These are phyloP conservation scores for human DNA, from an alignment of 2,113 vertebrate species.

Conservation along the genomic window DNA sequence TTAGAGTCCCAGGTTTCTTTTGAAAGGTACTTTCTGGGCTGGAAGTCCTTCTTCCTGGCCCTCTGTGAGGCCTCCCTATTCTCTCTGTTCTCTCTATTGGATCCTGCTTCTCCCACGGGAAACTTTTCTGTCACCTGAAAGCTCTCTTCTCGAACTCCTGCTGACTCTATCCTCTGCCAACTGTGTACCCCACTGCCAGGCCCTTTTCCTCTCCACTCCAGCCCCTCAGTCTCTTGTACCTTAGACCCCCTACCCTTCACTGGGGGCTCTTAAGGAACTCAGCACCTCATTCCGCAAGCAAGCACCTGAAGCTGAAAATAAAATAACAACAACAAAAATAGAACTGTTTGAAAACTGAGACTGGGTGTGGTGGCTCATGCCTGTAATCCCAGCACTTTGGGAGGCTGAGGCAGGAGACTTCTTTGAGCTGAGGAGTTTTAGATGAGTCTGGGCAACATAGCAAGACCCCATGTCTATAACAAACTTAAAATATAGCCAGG, in stretches of 20 bases:
- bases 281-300: neutral
- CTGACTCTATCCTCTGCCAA: neutral
- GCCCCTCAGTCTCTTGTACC: neutral
- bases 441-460: too few species aligned
- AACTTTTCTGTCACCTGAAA: neutral
- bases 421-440: too few species aligned
- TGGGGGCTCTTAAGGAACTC: neutral
- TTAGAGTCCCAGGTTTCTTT: neutral
- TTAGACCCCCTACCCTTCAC: neutral
- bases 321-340: neutral
- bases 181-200: neutral
- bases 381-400: too few species aligned
- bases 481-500: too few species aligned
- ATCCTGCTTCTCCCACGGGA: neutral
- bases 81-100: neutral
- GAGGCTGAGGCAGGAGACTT: too few species aligned
- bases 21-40: neutral
- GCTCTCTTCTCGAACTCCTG: neutral
- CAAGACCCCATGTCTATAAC: too few species aligned
- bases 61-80: neutral
- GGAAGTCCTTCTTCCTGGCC: neutral
- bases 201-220: neutral
- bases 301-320: neutral
- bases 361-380: too few species aligned
- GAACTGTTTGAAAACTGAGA: too few species aligned